Evolutionary conservation across 2,888 invertebrate species (phyloP), one percentile per base, ranked within the genome.

Genomic region (Xanthorhoe spadicearia): DNA sequence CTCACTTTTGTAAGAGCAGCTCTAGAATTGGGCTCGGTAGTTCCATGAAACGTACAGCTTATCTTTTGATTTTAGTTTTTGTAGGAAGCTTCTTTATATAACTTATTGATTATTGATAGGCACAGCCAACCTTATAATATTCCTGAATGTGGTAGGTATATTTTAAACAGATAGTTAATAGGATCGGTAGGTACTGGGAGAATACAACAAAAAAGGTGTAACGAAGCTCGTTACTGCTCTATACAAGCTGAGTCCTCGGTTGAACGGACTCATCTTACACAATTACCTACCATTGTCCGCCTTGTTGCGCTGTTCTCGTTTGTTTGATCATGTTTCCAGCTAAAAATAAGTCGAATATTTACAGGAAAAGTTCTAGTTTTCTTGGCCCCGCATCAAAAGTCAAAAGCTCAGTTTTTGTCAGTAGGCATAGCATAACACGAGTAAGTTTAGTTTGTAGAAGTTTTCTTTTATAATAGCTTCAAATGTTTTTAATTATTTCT

Each of bases 211-310:
- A 48, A 55, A 66, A 62, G 66, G 63, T 56, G 51, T 66, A 62
- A 59, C 54, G 59, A 60, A 60, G 63, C 57, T 67, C 60, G 32
- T 67, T 67, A 67, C 60, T n/a, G 56, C 32, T 51, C 56, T 60
- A 64, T 64, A 58, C 53, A 64, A 28, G 64, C 23, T 56, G 52
- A 52, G 43, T 63, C 50, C 52, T 54, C 38, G 56, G 61, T 61
- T 66, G 67, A 61, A 65, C 61, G 66, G 61, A 69, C 61, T 66
- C 65, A 61, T 67, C 67, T 61, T 66, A 66, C 53, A 64, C 70
- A 71, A 73, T 70, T 67, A 71, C 69, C 61, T 62, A 53, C 55
- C 62, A 69, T 69, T 62, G 64, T 69, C 61, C 61, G 50, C 68
- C 57, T 53, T 61, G 52, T 61, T 57, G 62, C 46, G 48, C 57